Evolutionary conservation across 1,140 invertebrate genomes (phyloP).

Genomic region (Bombus waltoni): DNA sequence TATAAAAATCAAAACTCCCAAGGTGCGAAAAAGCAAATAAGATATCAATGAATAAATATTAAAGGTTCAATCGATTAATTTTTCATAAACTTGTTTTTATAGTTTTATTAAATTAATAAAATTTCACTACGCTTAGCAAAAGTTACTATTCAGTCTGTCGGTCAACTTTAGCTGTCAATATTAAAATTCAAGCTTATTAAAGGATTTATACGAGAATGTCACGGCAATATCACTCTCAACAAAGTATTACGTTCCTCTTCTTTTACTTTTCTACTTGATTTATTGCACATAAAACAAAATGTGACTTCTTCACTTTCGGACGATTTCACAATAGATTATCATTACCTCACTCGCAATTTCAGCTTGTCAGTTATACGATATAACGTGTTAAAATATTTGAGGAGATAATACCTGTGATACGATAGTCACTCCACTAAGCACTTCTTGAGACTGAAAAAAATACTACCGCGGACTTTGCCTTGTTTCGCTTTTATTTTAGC

Average conservation of each 20-base stretch:
- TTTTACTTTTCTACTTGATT: not conserved
- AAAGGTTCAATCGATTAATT: not conserved
- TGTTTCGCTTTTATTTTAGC: slow-evolving; percentile 80
- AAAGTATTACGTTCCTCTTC: not conserved
- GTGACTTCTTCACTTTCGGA: not conserved
- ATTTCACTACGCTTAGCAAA: not conserved
- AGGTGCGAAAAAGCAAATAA: too few relatives aligned
- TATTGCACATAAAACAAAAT: not conserved
- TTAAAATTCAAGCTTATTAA: not conserved
- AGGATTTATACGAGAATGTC: not conserved
- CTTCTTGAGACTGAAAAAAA: slow-evolving; percentile 68
- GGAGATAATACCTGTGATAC: slow-evolving; percentile 64
- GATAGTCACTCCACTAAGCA: slow-evolving; percentile 61
- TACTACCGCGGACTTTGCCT: slow-evolving; percentile 67
- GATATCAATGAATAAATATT: not conserved
- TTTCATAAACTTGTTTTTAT: not conserved
- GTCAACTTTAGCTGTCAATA: not conserved
- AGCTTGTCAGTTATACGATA: not conserved
- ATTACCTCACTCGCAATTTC: not conserved
- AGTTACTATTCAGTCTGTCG: not conserved
- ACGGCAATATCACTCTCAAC: not conserved
- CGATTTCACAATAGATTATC: not conserved
- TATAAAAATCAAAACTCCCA: too few relatives aligned
- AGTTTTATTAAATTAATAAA: not conserved
- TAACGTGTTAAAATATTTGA: not conserved